Evolutionary conservation across 2,888 invertebrate genomes (phyloP).

Genomic region (Pristionchus japonicus): DNA sequence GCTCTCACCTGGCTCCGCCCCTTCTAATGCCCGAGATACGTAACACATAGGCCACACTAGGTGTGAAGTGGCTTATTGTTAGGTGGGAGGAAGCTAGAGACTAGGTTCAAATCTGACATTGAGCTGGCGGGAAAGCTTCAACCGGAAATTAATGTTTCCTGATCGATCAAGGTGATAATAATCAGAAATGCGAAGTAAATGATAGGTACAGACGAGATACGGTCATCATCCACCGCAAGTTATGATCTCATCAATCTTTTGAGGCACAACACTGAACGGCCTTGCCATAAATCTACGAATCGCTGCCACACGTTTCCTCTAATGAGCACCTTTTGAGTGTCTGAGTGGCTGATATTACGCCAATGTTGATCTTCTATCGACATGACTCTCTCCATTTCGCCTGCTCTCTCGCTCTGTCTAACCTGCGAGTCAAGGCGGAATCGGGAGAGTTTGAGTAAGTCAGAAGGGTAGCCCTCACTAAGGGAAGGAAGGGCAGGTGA

Average conservation of each 20-base stretch:
- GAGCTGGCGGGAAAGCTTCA: neutral
- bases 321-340: neutral
- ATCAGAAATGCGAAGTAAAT: too few relatives aligned
- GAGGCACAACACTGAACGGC: neutral
- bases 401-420: too few relatives aligned
- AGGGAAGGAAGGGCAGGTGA: neutral
- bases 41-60: slow-evolving; percentile 19
- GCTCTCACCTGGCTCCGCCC: neutral
- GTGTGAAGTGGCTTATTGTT: neutral
- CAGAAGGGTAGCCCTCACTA: neutral
- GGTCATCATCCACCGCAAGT: neutral
- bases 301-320: neutral
- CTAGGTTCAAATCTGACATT: neutral
- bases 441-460: too few relatives aligned
- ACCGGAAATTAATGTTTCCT: too few relatives aligned
- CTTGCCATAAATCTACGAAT: neutral
- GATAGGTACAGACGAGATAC: too few relatives aligned
- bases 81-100: neutral
- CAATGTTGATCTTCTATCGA: too few relatives aligned
- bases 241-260: neutral
- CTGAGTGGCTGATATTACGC: neutral
- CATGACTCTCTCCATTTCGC: too few relatives aligned
- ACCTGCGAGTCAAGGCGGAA: too few relatives aligned
- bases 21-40: neutral
- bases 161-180: too few relatives aligned